Evolutionary conservation across 2,113 vertebrate species (phyloP).

Genomic region (Octodon degus): DNA sequence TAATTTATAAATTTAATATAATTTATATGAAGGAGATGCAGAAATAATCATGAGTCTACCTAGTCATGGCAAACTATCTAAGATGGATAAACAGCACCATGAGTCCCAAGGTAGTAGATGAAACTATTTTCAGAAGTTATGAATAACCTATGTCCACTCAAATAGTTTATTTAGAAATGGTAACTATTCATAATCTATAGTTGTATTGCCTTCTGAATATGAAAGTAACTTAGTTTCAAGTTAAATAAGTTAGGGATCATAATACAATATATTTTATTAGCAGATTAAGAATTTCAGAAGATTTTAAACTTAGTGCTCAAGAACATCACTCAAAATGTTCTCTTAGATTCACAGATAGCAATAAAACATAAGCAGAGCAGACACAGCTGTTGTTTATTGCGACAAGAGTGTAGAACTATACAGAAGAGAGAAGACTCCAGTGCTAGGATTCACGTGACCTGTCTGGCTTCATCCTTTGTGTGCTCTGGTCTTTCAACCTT

Average conservation of each 20-base stretch:
- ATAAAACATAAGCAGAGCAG: background rate
- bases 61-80: background rate
- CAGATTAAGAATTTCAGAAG: background rate
- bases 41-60: background rate
- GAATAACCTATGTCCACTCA: background rate
- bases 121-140: background rate
- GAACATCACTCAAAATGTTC: background rate
- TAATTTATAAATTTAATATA: constrained; percentile 9
- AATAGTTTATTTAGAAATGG: background rate
- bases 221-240: constrained; percentile 6
- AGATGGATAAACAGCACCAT: background rate
- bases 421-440: background rate
- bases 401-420: background rate
- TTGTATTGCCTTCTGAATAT: background rate
- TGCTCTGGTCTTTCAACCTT: background rate
- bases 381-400: background rate
- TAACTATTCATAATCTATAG: background rate
- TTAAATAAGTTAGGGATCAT: background rate
- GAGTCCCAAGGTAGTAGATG: background rate
- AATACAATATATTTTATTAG: background rate
- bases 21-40: background rate
- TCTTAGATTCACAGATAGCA: background rate
- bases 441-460: background rate
- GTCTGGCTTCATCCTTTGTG: background rate
- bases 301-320: background rate